Conservation (phyloP, 2,888 invertebrate genomes). For the Neocrepidodera transversa region DNA sequence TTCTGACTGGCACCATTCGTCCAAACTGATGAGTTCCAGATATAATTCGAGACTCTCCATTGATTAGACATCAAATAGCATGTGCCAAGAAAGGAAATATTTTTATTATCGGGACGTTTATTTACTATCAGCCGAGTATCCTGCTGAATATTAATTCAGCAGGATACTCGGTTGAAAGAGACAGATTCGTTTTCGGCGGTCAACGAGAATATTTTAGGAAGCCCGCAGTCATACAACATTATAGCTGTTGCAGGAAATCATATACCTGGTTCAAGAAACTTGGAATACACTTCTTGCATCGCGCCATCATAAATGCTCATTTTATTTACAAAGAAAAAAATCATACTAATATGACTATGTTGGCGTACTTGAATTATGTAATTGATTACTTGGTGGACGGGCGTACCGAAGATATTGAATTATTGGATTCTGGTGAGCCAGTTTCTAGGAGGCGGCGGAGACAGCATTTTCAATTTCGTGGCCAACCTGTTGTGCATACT, state of each 20-base stretch:
- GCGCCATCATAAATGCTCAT: background rate
- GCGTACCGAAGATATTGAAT: background rate
- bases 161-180: too few species aligned
- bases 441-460: background rate
- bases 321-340: background rate
- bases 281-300: too few species aligned
- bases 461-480: background rate
- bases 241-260: background rate
- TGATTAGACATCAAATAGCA: constrained; percentile 5
- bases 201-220: constrained; percentile 1
- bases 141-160: background rate
- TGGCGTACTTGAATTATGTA: too few species aligned
- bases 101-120: background rate
- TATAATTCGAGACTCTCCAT: background rate
- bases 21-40: background rate
- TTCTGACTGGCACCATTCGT: constrained; percentile 1
- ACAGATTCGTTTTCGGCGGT: too few species aligned
- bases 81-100: constrained; percentile 11
- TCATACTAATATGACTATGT: background rate
- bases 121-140: background rate
- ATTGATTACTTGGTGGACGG: constrained; percentile 7
- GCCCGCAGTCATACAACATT: background rate
- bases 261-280: too few species aligned
- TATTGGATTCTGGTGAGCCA: background rate
- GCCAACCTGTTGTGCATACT: background rate